Evolutionary conservation across 2,113 vertebrate genomes (phyloP).

Genomic region (Probosciger aterrimus): DNA sequence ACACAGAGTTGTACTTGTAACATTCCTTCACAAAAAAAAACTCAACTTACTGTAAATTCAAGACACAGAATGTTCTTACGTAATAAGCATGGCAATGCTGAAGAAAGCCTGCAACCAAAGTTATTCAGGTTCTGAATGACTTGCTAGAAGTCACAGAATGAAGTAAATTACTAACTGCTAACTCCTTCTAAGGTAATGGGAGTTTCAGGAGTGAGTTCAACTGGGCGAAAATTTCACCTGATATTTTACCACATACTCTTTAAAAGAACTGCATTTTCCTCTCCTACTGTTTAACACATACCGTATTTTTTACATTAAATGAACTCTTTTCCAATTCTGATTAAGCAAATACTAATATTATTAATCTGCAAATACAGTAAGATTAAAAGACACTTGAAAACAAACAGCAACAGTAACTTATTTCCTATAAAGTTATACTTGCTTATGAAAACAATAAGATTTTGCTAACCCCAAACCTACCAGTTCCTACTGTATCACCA

Average conservation of each 20-base stretch:
- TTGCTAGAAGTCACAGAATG: background rate
- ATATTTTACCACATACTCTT: background rate
- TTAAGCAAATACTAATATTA: background rate
- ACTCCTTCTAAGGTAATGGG: background rate
- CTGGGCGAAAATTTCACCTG: background rate
- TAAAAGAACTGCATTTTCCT: background rate
- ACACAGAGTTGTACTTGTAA: background rate
- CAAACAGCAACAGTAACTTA: background rate
- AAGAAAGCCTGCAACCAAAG: background rate
- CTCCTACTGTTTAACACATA: background rate
- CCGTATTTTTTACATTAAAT: background rate
- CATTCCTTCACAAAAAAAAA: background rate
- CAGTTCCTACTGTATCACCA: background rate
- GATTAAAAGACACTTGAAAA: background rate
- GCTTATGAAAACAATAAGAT: background rate
- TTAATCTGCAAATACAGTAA: background rate
- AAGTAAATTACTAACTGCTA: background rate
- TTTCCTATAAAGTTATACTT: background rate
- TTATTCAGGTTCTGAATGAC: background rate
- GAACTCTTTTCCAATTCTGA: background rate
- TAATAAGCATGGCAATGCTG: background rate
- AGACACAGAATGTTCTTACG: background rate
- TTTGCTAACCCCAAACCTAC: background rate
- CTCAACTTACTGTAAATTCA: background rate
- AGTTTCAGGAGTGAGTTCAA: background rate